These are phyloP conservation scores for Dryoscopus gambensis DNA, from an alignment of 2,113 vertebrate species.

Conservation along the genomic window DNA sequence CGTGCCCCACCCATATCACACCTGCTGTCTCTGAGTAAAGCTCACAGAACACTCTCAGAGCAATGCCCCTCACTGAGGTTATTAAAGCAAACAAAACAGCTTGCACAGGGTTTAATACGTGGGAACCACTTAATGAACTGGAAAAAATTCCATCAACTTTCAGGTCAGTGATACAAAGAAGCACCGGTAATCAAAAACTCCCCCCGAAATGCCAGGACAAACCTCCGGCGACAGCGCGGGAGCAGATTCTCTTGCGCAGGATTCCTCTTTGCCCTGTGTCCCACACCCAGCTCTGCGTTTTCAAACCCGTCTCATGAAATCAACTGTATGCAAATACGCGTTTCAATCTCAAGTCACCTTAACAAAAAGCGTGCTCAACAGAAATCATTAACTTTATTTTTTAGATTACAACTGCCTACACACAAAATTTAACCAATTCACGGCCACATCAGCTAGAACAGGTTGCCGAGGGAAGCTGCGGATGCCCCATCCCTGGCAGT, in stretches of 20 bases:
- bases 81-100: background rate
- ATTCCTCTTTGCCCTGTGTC: background rate
- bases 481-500: background rate
- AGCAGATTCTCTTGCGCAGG: background rate
- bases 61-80: fast-evolving
- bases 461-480: background rate
- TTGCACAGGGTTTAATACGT: fast-evolving
- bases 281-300: background rate
- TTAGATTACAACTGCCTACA: background rate
- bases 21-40: fast-evolving
- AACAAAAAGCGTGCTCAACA: background rate
- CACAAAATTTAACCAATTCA: background rate
- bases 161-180: background rate
- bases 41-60: background rate
- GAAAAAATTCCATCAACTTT: background rate
- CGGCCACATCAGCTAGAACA: background rate
- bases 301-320: fast-evolving
- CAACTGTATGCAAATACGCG: background rate
- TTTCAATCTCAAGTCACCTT: background rate
- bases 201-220: fast-evolving
- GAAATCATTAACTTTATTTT: background rate
- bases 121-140: fast-evolving
- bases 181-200: fast-evolving
- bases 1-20: fast-evolving
- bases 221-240: background rate